Evolutionary conservation across 2,113 vertebrate species (phyloP).

Genomic region (Poecilia latipinna): DNA sequence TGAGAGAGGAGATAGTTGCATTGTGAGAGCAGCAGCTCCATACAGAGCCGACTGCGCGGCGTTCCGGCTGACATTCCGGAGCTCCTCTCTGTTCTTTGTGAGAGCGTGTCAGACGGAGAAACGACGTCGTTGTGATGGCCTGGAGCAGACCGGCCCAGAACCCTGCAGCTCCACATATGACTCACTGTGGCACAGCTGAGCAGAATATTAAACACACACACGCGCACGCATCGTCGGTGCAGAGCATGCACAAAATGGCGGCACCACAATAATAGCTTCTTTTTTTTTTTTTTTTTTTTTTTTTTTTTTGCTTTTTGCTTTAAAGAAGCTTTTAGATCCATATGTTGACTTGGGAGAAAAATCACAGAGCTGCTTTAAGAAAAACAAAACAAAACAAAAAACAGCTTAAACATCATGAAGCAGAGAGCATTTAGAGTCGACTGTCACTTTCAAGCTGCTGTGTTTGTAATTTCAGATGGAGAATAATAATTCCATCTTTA

Average conservation of each 20-base stretch:
- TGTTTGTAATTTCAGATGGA: neutral
- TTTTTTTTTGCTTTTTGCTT: neutral
- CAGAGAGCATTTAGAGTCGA: neutral
- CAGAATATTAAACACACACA: slow-evolving; percentile 70
- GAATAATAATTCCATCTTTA: slow-evolving; percentile 30
- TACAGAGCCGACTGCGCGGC: neutral
- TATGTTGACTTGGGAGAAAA: neutral
- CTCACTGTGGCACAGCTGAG: slow-evolving; percentile 74
- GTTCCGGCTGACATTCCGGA: neutral
- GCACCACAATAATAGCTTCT: slow-evolving; percentile 17
- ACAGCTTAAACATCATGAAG: neutral
- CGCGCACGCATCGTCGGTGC: neutral
- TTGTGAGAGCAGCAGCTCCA: neutral
- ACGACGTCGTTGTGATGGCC: slow-evolving; percentile 32
- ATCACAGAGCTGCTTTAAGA: neutral
- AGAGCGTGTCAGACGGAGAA: slow-evolving; percentile 9
- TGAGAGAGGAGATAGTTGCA: no score
- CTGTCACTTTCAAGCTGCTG: neutral
- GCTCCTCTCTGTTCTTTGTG: slow-evolving; percentile 5
- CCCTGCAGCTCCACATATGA: slow-evolving; percentile 66
- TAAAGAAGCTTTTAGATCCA: slow-evolving; percentile 4
- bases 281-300: no score
- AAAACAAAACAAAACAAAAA: slow-evolving; percentile 2
- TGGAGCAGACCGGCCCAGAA: slow-evolving; percentile 47
- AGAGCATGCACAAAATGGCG: slow-evolving; percentile 65